Conservation (phyloP, 2,888 invertebrate species). For the Standfussiana lucernea region DNA sequence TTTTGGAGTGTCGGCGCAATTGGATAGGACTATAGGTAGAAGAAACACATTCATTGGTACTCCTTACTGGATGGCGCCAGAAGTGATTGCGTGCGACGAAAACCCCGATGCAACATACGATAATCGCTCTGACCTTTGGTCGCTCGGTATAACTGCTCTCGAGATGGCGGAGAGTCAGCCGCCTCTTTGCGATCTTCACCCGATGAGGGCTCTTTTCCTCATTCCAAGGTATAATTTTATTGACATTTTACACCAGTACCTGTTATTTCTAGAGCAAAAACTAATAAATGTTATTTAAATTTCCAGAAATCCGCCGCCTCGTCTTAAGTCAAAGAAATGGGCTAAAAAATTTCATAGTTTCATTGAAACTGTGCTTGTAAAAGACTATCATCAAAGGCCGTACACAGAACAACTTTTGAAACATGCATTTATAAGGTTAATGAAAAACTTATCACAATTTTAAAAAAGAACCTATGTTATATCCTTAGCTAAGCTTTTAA, state of each 20-base stretch:
- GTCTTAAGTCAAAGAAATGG: conserved; percentile 99
- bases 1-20: conserved; percentile 99
- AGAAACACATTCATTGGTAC: conserved; percentile 99
- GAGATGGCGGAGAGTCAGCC: conserved; percentile 99
- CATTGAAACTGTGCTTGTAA: conserved; percentile 99
- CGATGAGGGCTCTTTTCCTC: conserved; percentile 99
- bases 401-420: conserved; percentile 99
- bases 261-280: background rate
- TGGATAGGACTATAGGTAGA: conserved; percentile 99
- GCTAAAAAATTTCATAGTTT: conserved; percentile 99
- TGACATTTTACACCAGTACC: background rate
- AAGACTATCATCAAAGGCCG: conserved; percentile 99
- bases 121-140: conserved; percentile 98
- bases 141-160: conserved; percentile 98
- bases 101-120: conserved; percentile 99
- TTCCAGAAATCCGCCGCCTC: conserved; percentile 97
- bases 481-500: background rate
- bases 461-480: no score
- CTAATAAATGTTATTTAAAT: background rate
- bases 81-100: conserved; percentile 99
- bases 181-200: conserved; percentile 99
- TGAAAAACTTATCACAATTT: background rate
- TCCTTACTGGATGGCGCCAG: conserved; percentile 99
- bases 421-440: conserved; percentile 97
- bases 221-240: conserved; percentile 93